phyloP scores from a whole-genome alignment of 1,140 invertebrate genomes.

The Aculops lycopersici region DNA sequence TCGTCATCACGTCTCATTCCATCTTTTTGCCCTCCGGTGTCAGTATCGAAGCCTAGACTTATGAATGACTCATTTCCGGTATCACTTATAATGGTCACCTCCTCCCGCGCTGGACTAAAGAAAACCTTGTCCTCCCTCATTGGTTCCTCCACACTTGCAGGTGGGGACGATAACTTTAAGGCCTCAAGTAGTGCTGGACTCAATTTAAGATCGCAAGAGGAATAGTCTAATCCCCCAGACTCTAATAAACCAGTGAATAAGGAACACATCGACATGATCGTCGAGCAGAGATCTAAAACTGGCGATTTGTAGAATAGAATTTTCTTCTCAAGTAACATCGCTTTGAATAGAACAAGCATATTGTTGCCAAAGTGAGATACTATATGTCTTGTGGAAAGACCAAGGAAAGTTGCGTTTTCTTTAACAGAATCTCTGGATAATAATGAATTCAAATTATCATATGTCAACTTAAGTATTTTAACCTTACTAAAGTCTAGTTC shows the following conservation, averaged over 20 bases:
- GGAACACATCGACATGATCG: conserved; percentile 56
- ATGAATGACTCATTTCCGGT: not conserved
- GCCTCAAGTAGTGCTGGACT: conserved; percentile 47
- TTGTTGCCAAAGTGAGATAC: conserved; percentile 64
- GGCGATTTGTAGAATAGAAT: conserved; percentile 75
- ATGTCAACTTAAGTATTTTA: conserved; percentile 54
- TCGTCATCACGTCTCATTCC: not conserved
- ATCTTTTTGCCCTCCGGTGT: not conserved
- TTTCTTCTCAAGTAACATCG: conserved; percentile 55
- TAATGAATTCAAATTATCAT: conserved; percentile 58
- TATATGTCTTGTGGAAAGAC: conserved; percentile 40
- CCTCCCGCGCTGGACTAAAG: not conserved
- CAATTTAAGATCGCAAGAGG: conserved; percentile 20
- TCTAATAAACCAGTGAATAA: conserved; percentile 49
- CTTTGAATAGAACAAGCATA: conserved; percentile 63
- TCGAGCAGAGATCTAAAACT: conserved; percentile 50
- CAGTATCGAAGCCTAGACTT: not conserved
- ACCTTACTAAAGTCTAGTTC: conserved; percentile 43
- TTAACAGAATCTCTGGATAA: conserved; percentile 29
- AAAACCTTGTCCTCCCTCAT: not conserved
- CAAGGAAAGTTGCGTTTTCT: conserved; percentile 37
- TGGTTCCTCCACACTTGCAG: not conserved
- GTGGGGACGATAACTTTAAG: conserved; percentile 18
- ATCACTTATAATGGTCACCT: not conserved
- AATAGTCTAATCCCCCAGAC: conserved; percentile 22